Base-by-base conservation (phyloP, 2,797 vertebrate genomes). In the Catostomus latipinnis region DNA sequence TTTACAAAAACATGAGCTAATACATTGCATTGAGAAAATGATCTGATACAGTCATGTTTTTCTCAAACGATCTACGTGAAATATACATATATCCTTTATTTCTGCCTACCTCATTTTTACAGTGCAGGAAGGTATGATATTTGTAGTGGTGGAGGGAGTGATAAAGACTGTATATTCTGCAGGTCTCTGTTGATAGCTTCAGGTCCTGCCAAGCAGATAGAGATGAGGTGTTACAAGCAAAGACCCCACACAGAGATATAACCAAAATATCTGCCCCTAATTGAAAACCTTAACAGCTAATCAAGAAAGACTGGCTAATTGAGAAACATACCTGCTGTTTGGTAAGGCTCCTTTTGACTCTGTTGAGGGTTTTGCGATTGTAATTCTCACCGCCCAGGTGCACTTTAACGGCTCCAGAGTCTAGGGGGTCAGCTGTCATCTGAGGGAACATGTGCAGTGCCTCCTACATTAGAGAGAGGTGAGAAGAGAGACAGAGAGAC, bases 131-230 rank as follows among this genome's bases (percentile, higher is more conserved):
- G 72, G 95, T 97, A 91, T 97, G 96, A 89, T 96, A 97, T 81
- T 97, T 97, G 91, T 96, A 97, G 92, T 97, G 96, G 89, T 97
- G 96, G 67, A 97, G 95, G 5, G 96, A 96, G 87, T 97, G 96
- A 88, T 97, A 97, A 11, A 97, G 92, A 4, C 94, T 95, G 90
- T 96, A 97, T 84, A 95, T 93, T 76, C 92, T 91, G 0, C 94
- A 96, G 8, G 92, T 94, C 84, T 97, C 96, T 53, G 95, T 94
- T 0, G 96, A 94, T 43, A 97, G 93, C 88, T 95, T 96, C 86
- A 97, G 93, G 84, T 96, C 96, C 96, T 97, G 85, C 45, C 12
- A 50, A 65, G n/a, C 8, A 58, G 45, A 61, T 8, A 75, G 46
- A 72, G 9, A 58, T 11, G 10, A 48, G 16, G 52, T n/a, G 16